Evolutionary conservation across 2,797 vertebrate species (phyloP).

Genomic region (Sardinella longiceps): DNA sequence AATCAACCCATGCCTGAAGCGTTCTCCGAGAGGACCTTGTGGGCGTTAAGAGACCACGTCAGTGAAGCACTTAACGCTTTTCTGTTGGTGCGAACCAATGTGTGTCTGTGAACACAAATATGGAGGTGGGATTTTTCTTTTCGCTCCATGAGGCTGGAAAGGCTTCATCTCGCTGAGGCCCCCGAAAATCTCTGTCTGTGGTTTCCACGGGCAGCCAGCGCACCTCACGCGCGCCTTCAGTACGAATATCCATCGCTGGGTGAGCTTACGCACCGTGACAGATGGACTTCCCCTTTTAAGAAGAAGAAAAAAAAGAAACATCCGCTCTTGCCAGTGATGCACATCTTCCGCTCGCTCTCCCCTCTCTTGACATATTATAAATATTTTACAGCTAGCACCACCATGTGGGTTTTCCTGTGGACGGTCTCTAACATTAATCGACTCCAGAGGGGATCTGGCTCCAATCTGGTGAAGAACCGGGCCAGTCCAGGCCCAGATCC

Average conservation of each 20-base stretch:
- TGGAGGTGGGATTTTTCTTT: conserved; percentile 11
- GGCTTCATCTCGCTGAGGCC: conserved; percentile 35
- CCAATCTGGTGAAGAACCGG: not conserved
- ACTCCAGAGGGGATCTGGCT: not conserved
- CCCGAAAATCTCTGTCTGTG: not conserved
- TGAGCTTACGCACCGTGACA: conserved; percentile 45
- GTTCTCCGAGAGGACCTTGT: conserved; percentile 22
- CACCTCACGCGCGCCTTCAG: conserved; percentile 46
- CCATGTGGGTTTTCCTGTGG: not conserved
- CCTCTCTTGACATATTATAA: conserved; percentile 50
- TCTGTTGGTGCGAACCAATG: conserved; percentile 16
- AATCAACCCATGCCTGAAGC: conserved; percentile 19
- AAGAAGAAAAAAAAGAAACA: not conserved
- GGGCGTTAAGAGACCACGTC: conserved; percentile 39
- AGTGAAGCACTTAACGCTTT: conserved; percentile 22
- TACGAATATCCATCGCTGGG: conserved; percentile 37
- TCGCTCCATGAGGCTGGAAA: conserved; percentile 31
- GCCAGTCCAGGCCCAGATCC: not conserved
- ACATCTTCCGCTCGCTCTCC: conserved; percentile 34
- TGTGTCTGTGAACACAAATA: conserved; percentile 38
- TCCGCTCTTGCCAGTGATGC: not conserved
- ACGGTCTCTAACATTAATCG: not conserved
- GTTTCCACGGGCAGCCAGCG: conserved; percentile 30
- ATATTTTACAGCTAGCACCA: conserved; percentile 49
- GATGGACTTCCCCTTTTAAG: conserved; percentile 34